Evolutionary conservation across 2,797 vertebrate genomes (phyloP), one percentile per base, ranked within the genome.

Genomic region (Neostethus bicornis): DNA sequence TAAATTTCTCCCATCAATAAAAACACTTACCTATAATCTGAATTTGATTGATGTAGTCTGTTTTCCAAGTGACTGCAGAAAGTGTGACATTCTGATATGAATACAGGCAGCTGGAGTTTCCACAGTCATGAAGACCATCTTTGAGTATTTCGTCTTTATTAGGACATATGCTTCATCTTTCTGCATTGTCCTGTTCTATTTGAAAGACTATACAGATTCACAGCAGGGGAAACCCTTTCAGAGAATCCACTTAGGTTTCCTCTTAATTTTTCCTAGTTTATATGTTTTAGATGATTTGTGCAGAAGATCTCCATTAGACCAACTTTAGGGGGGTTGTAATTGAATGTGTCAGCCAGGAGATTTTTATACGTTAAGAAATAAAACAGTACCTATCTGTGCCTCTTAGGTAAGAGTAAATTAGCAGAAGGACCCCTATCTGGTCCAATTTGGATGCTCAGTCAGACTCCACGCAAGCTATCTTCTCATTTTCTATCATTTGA

Each of bases 51-150:
- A 5, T 13, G 20, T 70, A 35, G 9, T 17, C 0, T 54, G 69
- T 74, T 43, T 0, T 20, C 3, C 0, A 4, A 13, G 1, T 2
- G 21, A 73, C 38, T 7, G 23, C 1, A 2, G 19, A 0, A 1
- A 13, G 6, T 0, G 31, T 0, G 1, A 32, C 1, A 1, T 34
- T 5, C 0, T 7, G 1, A 6, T 56, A 29, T 4, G 46, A 38
- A n/a, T 52, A 80, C 44, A 74, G 54, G 52, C 81, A 88, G 62
- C 73, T 82, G 46, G 85, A 87, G 12, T 2, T 66, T 28, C 81
- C 80, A 48, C 61, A 79, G 24, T 75, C 0, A 1, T 66, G 0
- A 11, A 9, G 43, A 8, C 2, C 1, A 7, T 69, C 65, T 12
- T 2, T 52, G 3, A 2, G 0, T 12, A 81, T 45, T 19, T 0